Evolutionary conservation across 2,888 invertebrate genomes (phyloP), one percentile per base, ranked within the genome.

Genomic region (Anorthoa munda): DNA sequence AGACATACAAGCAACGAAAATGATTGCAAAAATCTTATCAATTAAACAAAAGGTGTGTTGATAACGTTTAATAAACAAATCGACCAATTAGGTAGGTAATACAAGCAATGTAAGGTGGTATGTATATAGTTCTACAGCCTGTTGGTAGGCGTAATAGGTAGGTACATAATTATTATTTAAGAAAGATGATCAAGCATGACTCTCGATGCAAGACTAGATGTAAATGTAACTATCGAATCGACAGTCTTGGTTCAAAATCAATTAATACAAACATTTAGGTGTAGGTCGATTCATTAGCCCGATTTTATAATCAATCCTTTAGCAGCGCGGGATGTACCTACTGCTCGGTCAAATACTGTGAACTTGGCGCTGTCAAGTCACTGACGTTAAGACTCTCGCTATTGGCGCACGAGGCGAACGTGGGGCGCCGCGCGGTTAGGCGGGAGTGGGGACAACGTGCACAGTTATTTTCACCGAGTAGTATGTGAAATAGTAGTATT

Each of bases 51-150:
- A 53, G 53, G 21, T 53, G 21, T 21, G 21, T 53, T 53, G 53
- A 53, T 21, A 53, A 53, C 53, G 13, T 53, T 53, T 55, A 55
- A 55, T 23, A 55, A 55, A 23, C 55, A 55, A 55, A 23, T 55
- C 15, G 23, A 55, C 55, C 55, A 55, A 55, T 23, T 55, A 55
- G 23, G 55, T 15, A 55, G 0, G 21, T 50, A 17, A 50, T 55
- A 15, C 23, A 55, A 55, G 23, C 55, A 53, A 12, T 39, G 7
- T 23, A 55, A 23, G 23, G 23, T 23, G 7, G 55, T 55, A 23
- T 55, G 5, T 23, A 31, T 7, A 31, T 31, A 55, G 23, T 55
- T 23, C 23, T 55, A 55, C 15, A 26, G 55, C 2, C 23, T 21
- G 17, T 23, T 23, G 15, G 23, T 55, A 15, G 55, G 15, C 7